Conservation (phyloP, 1,140 invertebrate species). For the Cecropterus lyciades region DNA sequence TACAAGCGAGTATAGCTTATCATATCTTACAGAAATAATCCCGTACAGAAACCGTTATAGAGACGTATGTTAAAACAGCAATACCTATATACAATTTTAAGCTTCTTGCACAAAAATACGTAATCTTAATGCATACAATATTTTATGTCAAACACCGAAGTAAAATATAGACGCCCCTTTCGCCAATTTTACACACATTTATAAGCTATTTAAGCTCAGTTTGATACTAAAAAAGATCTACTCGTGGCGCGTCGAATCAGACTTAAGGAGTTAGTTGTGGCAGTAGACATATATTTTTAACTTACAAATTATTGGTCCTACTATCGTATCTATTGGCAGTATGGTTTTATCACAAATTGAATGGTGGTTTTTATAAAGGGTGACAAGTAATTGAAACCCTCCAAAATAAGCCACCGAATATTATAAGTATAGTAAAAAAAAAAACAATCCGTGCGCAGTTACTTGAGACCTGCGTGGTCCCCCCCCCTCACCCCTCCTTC, state of each 20-base stretch:
- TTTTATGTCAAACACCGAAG: constrained; percentile 55
- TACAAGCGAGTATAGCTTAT: constrained; percentile 54
- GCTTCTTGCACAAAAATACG: constrained; percentile 66
- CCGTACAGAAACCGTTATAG: constrained; percentile 49
- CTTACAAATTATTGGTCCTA: constrained; percentile 11
- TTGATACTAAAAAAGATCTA: constrained; percentile 10
- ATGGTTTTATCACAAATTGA: constrained; percentile 9
- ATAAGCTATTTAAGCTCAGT: constrained; percentile 11
- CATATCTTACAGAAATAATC: constrained; percentile 52
- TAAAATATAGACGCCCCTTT: constrained; percentile 46
- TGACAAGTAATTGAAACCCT: not conserved
- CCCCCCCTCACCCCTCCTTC: too few relatives aligned
- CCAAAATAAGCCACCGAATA: not conserved
- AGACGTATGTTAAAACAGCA: constrained; percentile 50
- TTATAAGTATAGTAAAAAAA: not conserved
- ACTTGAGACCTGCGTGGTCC: too few relatives aligned
- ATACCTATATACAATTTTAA: constrained; percentile 73
- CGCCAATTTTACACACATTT: constrained; percentile 35
- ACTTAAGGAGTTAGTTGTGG: constrained; percentile 3
- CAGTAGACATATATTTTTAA: not conserved
- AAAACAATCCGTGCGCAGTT: too few relatives aligned
- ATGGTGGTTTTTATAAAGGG: not conserved
- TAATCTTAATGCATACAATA: constrained; percentile 47
- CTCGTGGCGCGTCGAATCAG: constrained; percentile 13
- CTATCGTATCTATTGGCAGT: constrained; percentile 15